phyloP scores from a whole-genome alignment of 2,797 vertebrate species.

The Acrossocheilus wenchowensis region DNA sequence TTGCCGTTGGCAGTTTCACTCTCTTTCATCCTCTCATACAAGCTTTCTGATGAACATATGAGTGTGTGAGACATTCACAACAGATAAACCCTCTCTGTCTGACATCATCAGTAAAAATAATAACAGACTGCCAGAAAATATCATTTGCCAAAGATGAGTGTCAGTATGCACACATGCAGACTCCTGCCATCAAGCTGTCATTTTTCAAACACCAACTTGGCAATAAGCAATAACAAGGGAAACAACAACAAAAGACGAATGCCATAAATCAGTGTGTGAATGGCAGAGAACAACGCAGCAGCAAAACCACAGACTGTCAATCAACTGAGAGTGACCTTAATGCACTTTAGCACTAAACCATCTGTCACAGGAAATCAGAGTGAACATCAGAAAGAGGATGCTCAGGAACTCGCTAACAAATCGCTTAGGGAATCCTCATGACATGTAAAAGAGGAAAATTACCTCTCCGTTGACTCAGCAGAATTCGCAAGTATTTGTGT shows the following conservation, averaged over 20 bases:
- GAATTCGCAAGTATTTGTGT: constrained; percentile 23
- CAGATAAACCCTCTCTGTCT: constrained; percentile 18
- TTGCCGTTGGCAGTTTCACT: neutral
- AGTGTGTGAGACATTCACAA: neutral
- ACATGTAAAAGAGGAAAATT: constrained; percentile 29
- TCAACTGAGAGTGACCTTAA: constrained; percentile 42
- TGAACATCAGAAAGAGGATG: constrained; percentile 6
- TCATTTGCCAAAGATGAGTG: constrained; percentile 26
- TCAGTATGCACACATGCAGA: neutral
- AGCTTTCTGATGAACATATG: constrained; percentile 14
- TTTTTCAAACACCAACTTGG: constrained; percentile 1
- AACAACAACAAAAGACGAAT: constrained; percentile 6
- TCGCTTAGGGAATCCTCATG: neutral
- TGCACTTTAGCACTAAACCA: constrained; percentile 37
- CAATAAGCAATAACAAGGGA: constrained; percentile 22
- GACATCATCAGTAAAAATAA: constrained; percentile 35
- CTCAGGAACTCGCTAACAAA: constrained; percentile 4
- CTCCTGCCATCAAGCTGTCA: constrained; percentile 14
- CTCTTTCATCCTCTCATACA: constrained; percentile 25
- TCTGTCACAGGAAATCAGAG: constrained; percentile 49
- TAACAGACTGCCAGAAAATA: constrained; percentile 35
- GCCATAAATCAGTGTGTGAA: constrained; percentile 20
- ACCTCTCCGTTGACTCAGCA: constrained; percentile 26
- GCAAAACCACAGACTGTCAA: constrained; percentile 33
- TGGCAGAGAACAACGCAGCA: constrained; percentile 33